Evolutionary conservation across 2,888 invertebrate genomes (phyloP), one percentile per base, ranked within the genome.

Genomic region (Diarsia brunnea): DNA sequence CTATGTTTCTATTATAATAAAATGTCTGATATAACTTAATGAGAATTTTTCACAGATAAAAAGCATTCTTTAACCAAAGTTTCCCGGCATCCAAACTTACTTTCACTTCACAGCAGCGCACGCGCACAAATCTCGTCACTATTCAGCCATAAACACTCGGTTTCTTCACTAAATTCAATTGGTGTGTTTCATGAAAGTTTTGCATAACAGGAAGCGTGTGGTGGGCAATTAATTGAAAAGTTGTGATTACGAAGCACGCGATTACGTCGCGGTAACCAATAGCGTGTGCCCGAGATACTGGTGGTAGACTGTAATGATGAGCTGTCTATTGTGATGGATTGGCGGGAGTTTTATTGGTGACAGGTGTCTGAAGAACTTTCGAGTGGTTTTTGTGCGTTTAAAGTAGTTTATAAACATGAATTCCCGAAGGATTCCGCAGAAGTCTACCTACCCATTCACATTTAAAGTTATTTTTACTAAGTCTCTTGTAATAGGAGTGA

Each of bases 151-250:
- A 58, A 55, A 47, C 73, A 27, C 19, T 31, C 31, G 16, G 31
- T 68, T 81, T 81, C 75, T 67, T 81, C n/a, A 79, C n/a, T 65
- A 60, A 76, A 75, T 64, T 75, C 63, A 69, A 70, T 82, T 55
- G 75, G 65, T 78, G 60, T 45, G 82, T 82, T 85, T 81, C 84
- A 84, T 81, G 88, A 85, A 86, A 86, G 74, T 69, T 86, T 88
- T 89, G 86, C 90, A 87, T 89, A 90, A 91, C 77, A 86, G 87
- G 88, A 87, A 88, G 81, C 79, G 78, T 79, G 84, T 74, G 72
- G 87, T 77, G 66, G 74, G 83, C 83, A 86, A 89, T 91, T 90
- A 89, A 85, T 80, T 86, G 89, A 90, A 90, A 90, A 90, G 86
- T 90, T 85, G 78, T 74, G 69, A 78, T 85, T 79, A 81, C 72